Evolutionary conservation across 2,888 invertebrate species (phyloP), one percentile per base, ranked within the genome.

Genomic region (Drosophila differens): DNA sequence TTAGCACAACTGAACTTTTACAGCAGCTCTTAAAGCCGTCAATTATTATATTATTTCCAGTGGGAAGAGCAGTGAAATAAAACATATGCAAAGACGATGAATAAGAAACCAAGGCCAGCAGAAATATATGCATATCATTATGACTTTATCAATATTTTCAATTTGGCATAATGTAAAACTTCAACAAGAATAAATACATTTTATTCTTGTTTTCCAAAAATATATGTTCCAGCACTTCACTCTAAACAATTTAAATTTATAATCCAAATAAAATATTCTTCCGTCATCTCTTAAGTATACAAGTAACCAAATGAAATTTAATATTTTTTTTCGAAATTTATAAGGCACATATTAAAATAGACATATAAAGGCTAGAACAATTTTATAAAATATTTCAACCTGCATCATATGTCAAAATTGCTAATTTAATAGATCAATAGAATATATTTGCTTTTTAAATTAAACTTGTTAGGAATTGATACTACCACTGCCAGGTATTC

Each of bases 1-100:
- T 60, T 53, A 47, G 54, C 71, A 49, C 85, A 85, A 79, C 73
- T 54, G 69, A 71, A 78, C 59, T 83, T 84, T 81, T 81, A 89
- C 83, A 78, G 70, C 68, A 53, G 51, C 60, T 76, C 64, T 82
- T 71, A 58, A 72, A 61, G 59, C 55, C 58, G 54, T 47, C 68
- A 85, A 82, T 82, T 75, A 70, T 54, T 67, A 47, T 64, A 61
- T 67, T 52, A 64, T 68, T 37, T 51, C 28, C 49, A 32, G n/a
- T 7, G 16, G 19, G 35, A 25, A 35, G 7, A 14, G 9, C 25
- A 25, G 14, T 19, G 1, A 22, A 32, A 54, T 51, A 30, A 52
- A 30, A 35, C 22, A 12, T 3, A 28, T n/a, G 54, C 35, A 55
- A 64, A 33, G 37, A 33, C 47, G 59, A 32, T 44, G 9, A 63